Percentiles rank a stretch among this genome's conserved stretches.
phyloP scores from a whole-genome alignment of 2,113 vertebrate genomes.

The Trinectes maculatus region DNA sequence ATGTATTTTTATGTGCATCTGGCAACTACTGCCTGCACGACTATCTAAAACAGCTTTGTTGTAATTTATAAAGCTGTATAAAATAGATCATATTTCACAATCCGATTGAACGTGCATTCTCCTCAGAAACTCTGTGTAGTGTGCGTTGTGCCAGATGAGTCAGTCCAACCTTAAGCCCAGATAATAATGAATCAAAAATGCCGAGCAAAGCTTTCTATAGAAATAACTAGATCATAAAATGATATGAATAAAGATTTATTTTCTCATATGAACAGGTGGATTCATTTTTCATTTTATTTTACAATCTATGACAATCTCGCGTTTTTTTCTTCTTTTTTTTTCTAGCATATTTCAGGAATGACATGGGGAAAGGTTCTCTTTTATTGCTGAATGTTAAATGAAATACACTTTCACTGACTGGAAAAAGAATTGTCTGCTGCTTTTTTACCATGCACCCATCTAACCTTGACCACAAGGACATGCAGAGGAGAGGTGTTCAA shows the following conservation, averaged over 20 bases:
- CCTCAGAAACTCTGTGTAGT: slow-evolving; percentile 13
- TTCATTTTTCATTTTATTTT: slow-evolving; percentile 83
- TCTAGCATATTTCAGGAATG: slow-evolving; percentile 90
- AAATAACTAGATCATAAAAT: slow-evolving; percentile 82
- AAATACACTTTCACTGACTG: slow-evolving; percentile 93
- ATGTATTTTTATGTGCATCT: slow-evolving; percentile 11
- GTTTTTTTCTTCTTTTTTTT: slow-evolving; percentile 81
- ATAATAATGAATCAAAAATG: slow-evolving; percentile 14
- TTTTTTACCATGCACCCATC: slow-evolving; percentile 96
- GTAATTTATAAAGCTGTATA: slow-evolving; percentile 29
- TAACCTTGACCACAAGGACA: slow-evolving; percentile 98
- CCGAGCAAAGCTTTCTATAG: slow-evolving; percentile 50
- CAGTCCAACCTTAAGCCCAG: slow-evolving; percentile 15
- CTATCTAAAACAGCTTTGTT: slow-evolving; percentile 11
- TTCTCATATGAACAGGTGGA: slow-evolving; percentile 89
- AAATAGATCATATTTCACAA: slow-evolving; percentile 32
- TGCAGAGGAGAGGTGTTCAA: slow-evolving; percentile 89
- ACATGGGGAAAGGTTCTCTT: slow-evolving; percentile 78
- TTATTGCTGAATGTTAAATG: slow-evolving; percentile 99
- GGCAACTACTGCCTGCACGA: not conserved
- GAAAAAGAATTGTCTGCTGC: slow-evolving; percentile 92
- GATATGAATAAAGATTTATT: slow-evolving; percentile 92
- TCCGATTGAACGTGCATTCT: slow-evolving; percentile 16
- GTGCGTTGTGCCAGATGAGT: slow-evolving; percentile 5
- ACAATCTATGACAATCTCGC: slow-evolving; percentile 96